These are phyloP conservation scores for Mellilla xanthometata DNA, from an alignment of 2,888 invertebrate genomes.

Conservation along the genomic window DNA sequence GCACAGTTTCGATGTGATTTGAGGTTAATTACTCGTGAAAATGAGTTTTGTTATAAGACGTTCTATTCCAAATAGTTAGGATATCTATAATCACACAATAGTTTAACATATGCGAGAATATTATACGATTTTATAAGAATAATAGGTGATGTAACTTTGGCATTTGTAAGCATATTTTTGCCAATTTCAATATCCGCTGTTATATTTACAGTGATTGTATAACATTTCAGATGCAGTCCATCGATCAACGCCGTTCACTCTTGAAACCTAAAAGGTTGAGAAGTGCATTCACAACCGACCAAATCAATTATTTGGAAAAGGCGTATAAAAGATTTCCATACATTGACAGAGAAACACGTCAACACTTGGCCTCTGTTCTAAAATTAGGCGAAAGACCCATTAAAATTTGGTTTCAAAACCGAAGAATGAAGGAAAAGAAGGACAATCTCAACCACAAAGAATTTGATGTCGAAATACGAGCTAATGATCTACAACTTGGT, in stretches of 20 bases:
- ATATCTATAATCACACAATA: no score
- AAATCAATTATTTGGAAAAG: constrained; percentile 87
- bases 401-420: constrained; percentile 94
- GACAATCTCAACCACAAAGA: constrained; percentile 51
- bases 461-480: constrained; percentile 33
- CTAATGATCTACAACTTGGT: constrained; percentile 30
- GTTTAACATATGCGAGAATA: no score
- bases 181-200: no score
- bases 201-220: no score
- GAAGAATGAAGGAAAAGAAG: constrained; percentile 89
- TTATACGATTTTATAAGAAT: no score
- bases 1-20: no score
- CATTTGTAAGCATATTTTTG: no score
- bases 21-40: no score
- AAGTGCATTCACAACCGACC: constrained; percentile 89
- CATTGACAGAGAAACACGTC: constrained; percentile 85
- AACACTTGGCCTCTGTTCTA: constrained; percentile 85
- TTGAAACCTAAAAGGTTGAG: constrained; percentile 54
- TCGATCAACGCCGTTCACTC: constrained; percentile 8
- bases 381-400: constrained; percentile 88
- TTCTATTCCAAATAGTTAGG: no score
- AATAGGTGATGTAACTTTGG: no score
- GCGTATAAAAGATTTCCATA: constrained; percentile 87
- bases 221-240: constrained; percentile 35
- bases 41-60: no score